Evolutionary conservation across 2,113 vertebrate species (phyloP).

Genomic region (Leptobrachium ailaonicum): DNA sequence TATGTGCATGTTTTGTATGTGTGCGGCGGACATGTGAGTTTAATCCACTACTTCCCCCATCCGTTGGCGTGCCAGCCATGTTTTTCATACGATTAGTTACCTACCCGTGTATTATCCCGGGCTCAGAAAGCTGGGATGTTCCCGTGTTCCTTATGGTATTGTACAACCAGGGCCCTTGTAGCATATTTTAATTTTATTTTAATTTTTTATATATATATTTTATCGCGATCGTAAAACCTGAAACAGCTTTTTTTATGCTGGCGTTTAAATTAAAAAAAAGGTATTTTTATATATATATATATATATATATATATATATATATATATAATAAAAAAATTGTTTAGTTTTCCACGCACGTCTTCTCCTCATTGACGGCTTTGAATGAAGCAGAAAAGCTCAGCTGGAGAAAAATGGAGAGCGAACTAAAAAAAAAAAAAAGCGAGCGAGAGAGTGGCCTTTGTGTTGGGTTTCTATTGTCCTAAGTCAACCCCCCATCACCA

Average conservation of each 20-base stretch:
- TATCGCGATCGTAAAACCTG: no score
- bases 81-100: slow-evolving; percentile 67
- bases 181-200: slow-evolving; percentile 17
- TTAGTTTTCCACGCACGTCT: slow-evolving; percentile 38
- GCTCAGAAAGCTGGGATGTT: slow-evolving; percentile 64
- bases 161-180: slow-evolving; percentile 51
- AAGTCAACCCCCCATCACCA: slow-evolving; percentile 26
- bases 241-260: no score
- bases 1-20: not conserved
- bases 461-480: slow-evolving; percentile 66
- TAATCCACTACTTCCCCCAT: slow-evolving; percentile 69
- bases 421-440: slow-evolving; percentile 48
- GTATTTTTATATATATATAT: no score
- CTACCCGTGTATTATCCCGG: slow-evolving; percentile 57
- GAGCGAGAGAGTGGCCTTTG: slow-evolving; percentile 73
- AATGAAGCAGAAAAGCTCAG: slow-evolving; percentile 66
- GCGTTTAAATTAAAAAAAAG: no score
- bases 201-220: no score
- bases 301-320: no score
- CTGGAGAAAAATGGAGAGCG: slow-evolving; percentile 65
- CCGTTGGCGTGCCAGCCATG: slow-evolving; percentile 73
- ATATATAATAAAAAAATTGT: no score
- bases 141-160: slow-evolving; percentile 63
- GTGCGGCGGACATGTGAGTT: slow-evolving; percentile 57
- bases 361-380: slow-evolving; percentile 53